Percentiles rank a stretch among this genome's conserved stretches.
Evolutionary conservation across 2,888 invertebrate species (phyloP).

Genomic region (Rutpela maculata): DNA sequence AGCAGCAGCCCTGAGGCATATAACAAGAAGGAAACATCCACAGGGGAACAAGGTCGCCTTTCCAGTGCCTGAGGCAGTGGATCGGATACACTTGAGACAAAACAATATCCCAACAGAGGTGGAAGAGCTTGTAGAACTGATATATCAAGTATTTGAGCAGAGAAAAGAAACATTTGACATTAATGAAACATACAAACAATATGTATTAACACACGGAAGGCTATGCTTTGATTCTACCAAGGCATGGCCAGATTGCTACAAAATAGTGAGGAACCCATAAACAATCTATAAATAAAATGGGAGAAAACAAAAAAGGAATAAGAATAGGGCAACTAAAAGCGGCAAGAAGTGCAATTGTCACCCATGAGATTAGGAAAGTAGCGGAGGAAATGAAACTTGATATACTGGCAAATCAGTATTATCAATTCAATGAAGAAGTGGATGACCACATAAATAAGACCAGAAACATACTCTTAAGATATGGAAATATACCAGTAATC

Average conservation of each 20-base stretch:
- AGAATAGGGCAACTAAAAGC: too few relatives aligned
- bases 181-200: conserved; percentile 3
- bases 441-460: too few relatives aligned
- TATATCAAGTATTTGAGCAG: neutral
- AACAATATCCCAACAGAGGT: neutral
- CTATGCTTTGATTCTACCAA: neutral
- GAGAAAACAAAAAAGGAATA: too few relatives aligned
- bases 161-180: conserved; percentile 5
- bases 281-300: too few relatives aligned
- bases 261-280: neutral
- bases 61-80: neutral
- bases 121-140: neutral
- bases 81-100: conserved; percentile 1
- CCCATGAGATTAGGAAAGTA: too few relatives aligned
- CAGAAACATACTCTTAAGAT: too few relatives aligned
- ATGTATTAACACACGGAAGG: conserved; percentile 12
- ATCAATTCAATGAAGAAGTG: too few relatives aligned
- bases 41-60: neutral
- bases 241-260: neutral
- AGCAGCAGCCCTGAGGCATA: neutral
- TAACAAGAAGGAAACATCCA: neutral
- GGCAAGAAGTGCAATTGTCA: too few relatives aligned
- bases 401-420: too few relatives aligned
- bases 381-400: too few relatives aligned
- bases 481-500: too few relatives aligned